Conservation (phyloP, 2,797 vertebrate genomes). For the Artibeus jamaicensis region DNA sequence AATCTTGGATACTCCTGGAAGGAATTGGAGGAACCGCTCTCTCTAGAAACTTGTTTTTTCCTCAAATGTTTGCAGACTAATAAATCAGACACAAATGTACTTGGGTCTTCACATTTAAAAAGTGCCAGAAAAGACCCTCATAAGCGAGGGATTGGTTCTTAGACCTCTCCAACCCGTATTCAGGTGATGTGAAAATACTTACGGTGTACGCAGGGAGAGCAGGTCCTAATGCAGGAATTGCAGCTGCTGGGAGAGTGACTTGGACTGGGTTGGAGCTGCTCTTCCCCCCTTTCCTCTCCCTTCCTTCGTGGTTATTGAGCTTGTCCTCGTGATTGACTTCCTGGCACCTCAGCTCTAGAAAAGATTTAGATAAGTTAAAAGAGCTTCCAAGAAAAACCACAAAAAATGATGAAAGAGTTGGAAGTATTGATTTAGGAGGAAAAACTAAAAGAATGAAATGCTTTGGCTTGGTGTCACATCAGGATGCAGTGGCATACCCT, state of each 20-base stretch:
- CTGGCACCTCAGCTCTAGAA: constrained; percentile 65
- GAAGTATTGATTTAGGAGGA: constrained; percentile 61
- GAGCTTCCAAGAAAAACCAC: constrained; percentile 66
- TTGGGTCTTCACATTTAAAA: background rate
- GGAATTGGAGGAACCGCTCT: background rate
- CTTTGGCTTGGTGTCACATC: constrained; percentile 30
- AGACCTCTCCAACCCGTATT: background rate
- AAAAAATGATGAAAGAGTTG: constrained; percentile 63
- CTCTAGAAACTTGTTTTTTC: background rate
- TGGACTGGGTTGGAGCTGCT: background rate
- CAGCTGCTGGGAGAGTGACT: background rate
- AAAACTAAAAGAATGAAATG: constrained; percentile 58
- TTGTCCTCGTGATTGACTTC: constrained; percentile 59
- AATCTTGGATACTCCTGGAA: background rate
- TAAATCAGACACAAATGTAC: background rate
- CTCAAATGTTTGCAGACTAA: background rate
- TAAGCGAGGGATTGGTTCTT: background rate
- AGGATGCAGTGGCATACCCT: background rate
- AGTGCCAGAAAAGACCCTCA: background rate
- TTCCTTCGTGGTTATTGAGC: constrained; percentile 22
- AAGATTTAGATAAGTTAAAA: constrained; percentile 75
- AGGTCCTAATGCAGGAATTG: background rate
- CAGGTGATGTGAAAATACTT: background rate
- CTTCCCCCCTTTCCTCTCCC: background rate
- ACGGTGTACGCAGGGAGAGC: background rate